A percentile compares a stretch with the other conserved stretches of the same genome.
Conservation (phyloP, 1,140 invertebrate species). For the Philopotamus ludificatus region DNA sequence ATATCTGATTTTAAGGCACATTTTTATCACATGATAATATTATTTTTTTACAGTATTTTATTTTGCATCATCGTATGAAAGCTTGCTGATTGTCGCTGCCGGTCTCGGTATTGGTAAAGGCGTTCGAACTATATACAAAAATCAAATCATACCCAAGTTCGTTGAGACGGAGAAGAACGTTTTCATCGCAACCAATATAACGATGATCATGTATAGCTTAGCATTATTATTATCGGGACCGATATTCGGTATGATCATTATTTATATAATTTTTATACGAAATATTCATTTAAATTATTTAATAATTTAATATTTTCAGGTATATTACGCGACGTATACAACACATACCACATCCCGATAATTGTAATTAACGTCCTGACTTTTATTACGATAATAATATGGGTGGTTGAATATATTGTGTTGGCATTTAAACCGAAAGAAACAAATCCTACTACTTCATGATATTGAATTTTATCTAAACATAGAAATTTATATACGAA, state of each 20-base stretch:
- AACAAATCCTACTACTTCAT: conserved; percentile 10
- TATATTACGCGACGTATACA: conserved; percentile 48
- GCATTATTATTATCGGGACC: conserved; percentile 62
- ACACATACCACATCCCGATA: conserved; percentile 51
- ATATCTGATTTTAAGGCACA: not conserved
- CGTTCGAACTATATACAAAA: conserved; percentile 66
- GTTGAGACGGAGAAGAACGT: conserved; percentile 58
- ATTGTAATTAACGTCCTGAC: conserved; percentile 50
- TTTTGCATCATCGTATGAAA: conserved; percentile 49
- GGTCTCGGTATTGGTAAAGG: conserved; percentile 67
- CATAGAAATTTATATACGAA: no score
- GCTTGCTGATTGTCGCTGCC: conserved; percentile 51
- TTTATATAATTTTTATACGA: not conserved
- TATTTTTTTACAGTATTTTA: conserved; percentile 52
- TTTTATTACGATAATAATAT: conserved; percentile 48
- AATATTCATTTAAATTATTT: not conserved
- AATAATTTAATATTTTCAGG: conserved; percentile 45
- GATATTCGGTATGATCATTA: conserved; percentile 57
- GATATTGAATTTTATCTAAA: no score
- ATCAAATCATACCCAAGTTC: conserved; percentile 66
- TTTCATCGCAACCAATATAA: conserved; percentile 64
- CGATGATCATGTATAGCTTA: conserved; percentile 63
- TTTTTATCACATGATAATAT: not conserved
- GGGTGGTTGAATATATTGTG: conserved; percentile 50
- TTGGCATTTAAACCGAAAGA: conserved; percentile 3